Percentiles rank a stretch among this genome's conserved stretches.
Evolutionary conservation across 2,113 vertebrate genomes (phyloP).

Genomic region (Lathamus discolor): DNA sequence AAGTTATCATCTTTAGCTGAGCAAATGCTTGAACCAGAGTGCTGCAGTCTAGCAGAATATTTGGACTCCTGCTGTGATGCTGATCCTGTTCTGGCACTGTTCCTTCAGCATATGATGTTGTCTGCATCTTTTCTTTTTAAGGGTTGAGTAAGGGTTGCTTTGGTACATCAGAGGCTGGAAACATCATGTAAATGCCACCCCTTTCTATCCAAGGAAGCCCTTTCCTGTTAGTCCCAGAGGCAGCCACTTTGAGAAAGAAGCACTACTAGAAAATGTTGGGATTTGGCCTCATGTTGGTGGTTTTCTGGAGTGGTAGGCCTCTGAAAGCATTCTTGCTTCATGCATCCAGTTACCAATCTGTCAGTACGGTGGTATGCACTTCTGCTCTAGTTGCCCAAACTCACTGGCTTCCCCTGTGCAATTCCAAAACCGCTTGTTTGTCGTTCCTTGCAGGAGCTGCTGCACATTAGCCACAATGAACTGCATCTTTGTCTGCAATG

Average conservation of each 20-base stretch:
- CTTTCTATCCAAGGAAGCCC: not conserved
- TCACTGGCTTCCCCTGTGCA: not conserved
- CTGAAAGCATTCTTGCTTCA: not conserved
- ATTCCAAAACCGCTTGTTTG: not conserved
- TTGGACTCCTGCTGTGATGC: not conserved
- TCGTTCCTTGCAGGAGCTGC: not conserved
- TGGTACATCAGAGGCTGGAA: not conserved
- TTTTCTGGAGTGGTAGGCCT: not conserved
- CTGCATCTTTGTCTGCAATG: not conserved
- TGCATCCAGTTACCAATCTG: not conserved
- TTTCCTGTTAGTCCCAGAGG: not conserved
- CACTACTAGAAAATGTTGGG: not conserved
- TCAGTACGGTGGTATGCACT: not conserved
- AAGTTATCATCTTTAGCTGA: not conserved
- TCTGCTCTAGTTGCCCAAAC: not conserved
- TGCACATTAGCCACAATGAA: not conserved
- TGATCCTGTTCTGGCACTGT: not conserved
- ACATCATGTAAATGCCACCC: not conserved
- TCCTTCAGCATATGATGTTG: not conserved
- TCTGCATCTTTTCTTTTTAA: not conserved
- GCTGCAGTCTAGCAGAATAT: not conserved
- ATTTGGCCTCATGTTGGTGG: not conserved
- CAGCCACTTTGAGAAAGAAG: not conserved
- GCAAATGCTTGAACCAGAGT: not conserved
- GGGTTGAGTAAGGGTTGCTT: rapidly evolving